Evolutionary conservation across 2,888 invertebrate species (phyloP).

Genomic region (Bellardia bayeri): DNA sequence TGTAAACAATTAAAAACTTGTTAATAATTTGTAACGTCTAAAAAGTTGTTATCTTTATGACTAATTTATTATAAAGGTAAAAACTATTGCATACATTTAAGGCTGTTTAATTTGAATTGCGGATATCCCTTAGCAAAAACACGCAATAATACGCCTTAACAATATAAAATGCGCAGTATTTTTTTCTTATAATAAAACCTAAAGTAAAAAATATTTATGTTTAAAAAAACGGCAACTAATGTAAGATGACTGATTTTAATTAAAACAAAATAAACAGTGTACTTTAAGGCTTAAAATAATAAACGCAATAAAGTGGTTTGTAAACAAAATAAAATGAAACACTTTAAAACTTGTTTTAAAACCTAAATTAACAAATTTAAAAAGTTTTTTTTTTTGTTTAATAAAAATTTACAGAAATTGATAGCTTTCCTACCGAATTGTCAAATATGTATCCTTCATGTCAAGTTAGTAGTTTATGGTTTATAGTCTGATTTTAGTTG

Average conservation of each 20-base stretch:
- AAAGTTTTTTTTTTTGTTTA: background rate
- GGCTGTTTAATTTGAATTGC: background rate
- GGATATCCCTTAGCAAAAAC: background rate
- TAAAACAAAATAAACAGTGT: background rate
- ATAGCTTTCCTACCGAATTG: conserved; percentile 27
- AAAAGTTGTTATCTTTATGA: no score
- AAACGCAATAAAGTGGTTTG: background rate
- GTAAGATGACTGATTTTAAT: background rate
- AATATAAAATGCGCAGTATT: conserved; percentile 8
- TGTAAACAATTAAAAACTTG: no score
- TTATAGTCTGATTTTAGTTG: background rate
- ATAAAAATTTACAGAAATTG: conserved; percentile 16
- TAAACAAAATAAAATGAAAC: background rate
- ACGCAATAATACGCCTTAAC: conserved; percentile 6
- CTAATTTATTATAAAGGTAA: background rate
- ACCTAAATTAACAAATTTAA: background rate
- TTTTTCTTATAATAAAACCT: background rate
- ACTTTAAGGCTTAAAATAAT: background rate
- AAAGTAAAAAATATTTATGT: background rate
- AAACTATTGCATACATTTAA: background rate
- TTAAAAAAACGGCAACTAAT: background rate
- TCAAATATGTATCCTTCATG: conserved; percentile 37
- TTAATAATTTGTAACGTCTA: no score
- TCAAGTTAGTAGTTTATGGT: conserved; percentile 37
- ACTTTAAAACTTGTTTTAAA: no score